Conservation (phyloP, 2,797 vertebrate species). For the Pangasius macronema region DNA sequence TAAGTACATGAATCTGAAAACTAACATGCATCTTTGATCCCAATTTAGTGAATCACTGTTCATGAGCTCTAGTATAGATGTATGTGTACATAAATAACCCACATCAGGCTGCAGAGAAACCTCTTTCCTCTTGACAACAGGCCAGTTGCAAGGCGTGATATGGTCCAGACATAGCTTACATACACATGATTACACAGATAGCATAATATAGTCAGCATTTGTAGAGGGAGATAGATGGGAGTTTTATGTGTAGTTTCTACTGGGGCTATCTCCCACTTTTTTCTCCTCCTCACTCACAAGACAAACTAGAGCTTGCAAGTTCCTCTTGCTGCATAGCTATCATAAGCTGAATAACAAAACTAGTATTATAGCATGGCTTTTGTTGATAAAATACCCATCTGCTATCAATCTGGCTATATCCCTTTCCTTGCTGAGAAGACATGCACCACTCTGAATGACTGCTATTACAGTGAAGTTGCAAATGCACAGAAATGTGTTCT, state of each 20-base stretch:
- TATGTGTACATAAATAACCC: not conserved
- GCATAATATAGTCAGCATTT: not conserved
- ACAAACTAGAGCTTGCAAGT: not conserved
- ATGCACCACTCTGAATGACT: not conserved
- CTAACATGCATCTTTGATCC: not conserved
- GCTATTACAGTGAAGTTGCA: not conserved
- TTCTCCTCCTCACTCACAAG: not conserved
- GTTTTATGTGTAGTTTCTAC: not conserved
- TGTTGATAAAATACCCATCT: not conserved
- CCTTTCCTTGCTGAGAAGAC: not conserved
- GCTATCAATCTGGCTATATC: not conserved
- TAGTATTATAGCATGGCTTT: not conserved
- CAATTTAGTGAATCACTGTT: not conserved
- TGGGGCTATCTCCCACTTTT: not conserved
- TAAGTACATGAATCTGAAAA: not conserved
- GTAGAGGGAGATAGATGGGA: not conserved
- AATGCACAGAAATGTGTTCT: not conserved
- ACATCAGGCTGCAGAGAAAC: not conserved
- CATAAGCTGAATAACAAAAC: not conserved
- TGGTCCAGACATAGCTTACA: not conserved
- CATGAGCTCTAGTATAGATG: not conserved
- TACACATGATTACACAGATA: slow-evolving; percentile 58
- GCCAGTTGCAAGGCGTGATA: not conserved
- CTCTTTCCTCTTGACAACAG: not conserved
- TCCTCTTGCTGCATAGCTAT: not conserved